phyloP scores from a whole-genome alignment of 1,140 invertebrate species.

The Bombus soroeensis region DNA sequence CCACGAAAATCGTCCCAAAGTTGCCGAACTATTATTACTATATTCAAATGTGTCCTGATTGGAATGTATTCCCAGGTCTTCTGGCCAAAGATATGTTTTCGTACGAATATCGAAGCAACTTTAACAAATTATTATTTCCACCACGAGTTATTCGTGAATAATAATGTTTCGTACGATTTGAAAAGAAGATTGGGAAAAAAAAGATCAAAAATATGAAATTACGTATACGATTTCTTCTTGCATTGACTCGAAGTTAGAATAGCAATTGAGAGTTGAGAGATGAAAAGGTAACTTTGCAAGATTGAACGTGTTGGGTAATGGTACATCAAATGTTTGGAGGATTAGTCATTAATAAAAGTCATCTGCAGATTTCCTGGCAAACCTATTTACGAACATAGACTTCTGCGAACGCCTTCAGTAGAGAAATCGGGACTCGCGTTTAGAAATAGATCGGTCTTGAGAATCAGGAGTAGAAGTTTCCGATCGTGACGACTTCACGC shows the following conservation, averaged over 20 bases:
- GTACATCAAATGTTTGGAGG: background rate
- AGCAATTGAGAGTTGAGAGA: no score
- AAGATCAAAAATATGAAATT: no score
- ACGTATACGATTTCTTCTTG: no score
- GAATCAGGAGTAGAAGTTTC: background rate
- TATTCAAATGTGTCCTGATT: slow-evolving; percentile 21
- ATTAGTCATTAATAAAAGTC: background rate
- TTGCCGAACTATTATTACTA: slow-evolving; percentile 41
- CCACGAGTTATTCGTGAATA: no score
- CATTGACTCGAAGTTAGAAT: no score
- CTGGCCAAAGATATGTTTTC: background rate
- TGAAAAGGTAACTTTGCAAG: no score
- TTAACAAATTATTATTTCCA: background rate
- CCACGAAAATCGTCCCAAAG: slow-evolving; percentile 37
- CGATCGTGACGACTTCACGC: background rate
- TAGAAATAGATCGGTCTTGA: slow-evolving; percentile 20
- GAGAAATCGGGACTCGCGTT: slow-evolving; percentile 16
- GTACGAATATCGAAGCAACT: background rate
- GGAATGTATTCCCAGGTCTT: background rate
- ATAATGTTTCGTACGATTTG: no score
- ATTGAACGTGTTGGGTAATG: no score
- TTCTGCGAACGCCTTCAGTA: slow-evolving; percentile 12
- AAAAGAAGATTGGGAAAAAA: no score
- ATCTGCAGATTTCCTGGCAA: background rate
- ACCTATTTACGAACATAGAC: slow-evolving; percentile 20